A percentile compares a stretch with the other conserved stretches of the same genome.
These are phyloP conservation scores for Cordylochernes scorpioides DNA, from an alignment of 2,888 invertebrate species.

Conservation along the genomic window DNA sequence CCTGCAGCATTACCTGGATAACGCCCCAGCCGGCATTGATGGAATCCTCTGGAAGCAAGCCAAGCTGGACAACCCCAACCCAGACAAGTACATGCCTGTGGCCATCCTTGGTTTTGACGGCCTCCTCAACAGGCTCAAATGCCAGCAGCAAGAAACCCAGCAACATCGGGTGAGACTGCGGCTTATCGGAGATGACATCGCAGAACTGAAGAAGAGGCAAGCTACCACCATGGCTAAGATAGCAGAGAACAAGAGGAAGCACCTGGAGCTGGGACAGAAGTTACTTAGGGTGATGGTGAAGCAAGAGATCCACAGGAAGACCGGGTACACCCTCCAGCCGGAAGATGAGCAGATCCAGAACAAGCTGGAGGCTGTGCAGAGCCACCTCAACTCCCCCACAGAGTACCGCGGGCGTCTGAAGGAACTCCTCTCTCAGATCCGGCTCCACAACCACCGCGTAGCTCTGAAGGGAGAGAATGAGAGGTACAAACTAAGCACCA, in stretches of 20 bases:
- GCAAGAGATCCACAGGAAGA: slow-evolving; percentile 62
- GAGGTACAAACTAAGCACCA: slow-evolving; percentile 46
- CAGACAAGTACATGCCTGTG: slow-evolving; percentile 62
- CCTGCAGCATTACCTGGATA: slow-evolving; percentile 59
- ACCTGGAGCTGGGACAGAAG: slow-evolving; percentile 53
- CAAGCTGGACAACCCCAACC: slow-evolving; percentile 77
- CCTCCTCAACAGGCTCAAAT: slow-evolving; percentile 42
- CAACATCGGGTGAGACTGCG: slow-evolving; percentile 48
- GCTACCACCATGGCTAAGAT: slow-evolving; percentile 50
- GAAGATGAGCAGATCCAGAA: slow-evolving; percentile 73
- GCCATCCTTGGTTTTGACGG: slow-evolving; percentile 65
- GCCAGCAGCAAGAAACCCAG: slow-evolving; percentile 38
- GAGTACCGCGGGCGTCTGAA: slow-evolving; percentile 64
- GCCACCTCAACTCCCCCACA: slow-evolving; percentile 64
- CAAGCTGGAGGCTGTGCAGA: slow-evolving; percentile 55
- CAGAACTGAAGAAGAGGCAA: slow-evolving; percentile 48
- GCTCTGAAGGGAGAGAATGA: slow-evolving; percentile 28
- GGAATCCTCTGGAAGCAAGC: slow-evolving; percentile 84
- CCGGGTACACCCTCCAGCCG: slow-evolving; percentile 54
- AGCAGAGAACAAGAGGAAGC: slow-evolving; percentile 48
- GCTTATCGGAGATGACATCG: slow-evolving; percentile 42
- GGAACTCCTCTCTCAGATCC: slow-evolving; percentile 59
- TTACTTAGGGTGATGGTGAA: slow-evolving; percentile 57
- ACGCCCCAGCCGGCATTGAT: slow-evolving; percentile 75
- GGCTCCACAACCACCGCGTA: slow-evolving; percentile 23